A percentile compares a stretch with the other conserved stretches of the same genome.
These are phyloP conservation scores for Opisthograptis luteolata DNA, from an alignment of 2,888 invertebrate genomes.

Conservation along the genomic window DNA sequence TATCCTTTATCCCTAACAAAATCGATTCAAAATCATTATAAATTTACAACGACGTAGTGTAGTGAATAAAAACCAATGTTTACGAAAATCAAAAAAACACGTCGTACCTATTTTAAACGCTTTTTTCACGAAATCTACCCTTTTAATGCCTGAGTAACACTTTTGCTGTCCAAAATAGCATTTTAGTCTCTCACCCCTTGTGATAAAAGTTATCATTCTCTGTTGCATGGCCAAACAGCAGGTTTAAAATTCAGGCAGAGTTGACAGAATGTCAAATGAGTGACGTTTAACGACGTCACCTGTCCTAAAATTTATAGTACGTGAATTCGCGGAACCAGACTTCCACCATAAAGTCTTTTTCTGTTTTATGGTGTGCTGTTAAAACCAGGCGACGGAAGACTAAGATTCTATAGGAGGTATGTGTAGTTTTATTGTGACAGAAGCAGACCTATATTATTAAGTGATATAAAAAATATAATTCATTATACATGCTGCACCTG, in stretches of 20 bases:
- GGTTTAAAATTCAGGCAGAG: slow-evolving; percentile 34
- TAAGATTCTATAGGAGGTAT: slow-evolving; percentile 26
- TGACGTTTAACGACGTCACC: slow-evolving; percentile 68
- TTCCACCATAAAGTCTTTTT: slow-evolving; percentile 57
- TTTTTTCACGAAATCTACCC: slow-evolving; percentile 53
- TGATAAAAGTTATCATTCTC: not conserved
- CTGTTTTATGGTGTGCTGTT: slow-evolving; percentile 45
- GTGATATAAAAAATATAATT: not conserved
- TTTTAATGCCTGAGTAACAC: slow-evolving; percentile 40
- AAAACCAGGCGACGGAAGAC: slow-evolving; percentile 48
- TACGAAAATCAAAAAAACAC: slow-evolving; percentile 52
- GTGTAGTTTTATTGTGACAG: slow-evolving; percentile 33
- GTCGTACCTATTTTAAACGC: slow-evolving; percentile 63
- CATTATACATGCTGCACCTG: too few relatives aligned
- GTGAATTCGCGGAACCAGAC: slow-evolving; percentile 73
- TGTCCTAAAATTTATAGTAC: slow-evolving; percentile 68
- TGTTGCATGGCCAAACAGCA: not conserved
- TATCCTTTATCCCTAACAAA: slow-evolving; percentile 56
- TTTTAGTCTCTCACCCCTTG: slow-evolving; percentile 33
- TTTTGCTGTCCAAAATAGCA: slow-evolving; percentile 10
- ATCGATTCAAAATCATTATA: slow-evolving; percentile 49
- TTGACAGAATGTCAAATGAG: slow-evolving; percentile 50
- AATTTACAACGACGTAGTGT: slow-evolving; percentile 48
- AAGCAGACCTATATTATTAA: slow-evolving; percentile 19
- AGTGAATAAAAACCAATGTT: slow-evolving; percentile 55